Evolutionary conservation across 2,797 vertebrate species (phyloP).

Genomic region (Eulemur albifrons): DNA sequence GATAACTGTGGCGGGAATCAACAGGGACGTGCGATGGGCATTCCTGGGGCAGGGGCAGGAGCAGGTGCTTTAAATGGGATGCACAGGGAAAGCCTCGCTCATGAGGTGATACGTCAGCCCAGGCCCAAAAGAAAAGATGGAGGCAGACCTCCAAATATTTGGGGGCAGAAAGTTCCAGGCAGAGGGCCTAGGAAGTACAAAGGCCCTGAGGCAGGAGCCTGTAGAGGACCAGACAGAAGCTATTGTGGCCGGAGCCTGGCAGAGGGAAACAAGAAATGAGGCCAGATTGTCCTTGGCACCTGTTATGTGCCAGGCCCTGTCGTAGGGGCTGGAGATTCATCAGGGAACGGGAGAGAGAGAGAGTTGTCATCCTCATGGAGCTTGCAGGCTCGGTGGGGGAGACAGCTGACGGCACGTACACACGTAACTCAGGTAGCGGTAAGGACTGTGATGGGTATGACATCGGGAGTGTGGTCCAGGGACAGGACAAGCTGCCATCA

Average conservation of each 20-base stretch:
- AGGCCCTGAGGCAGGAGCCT: neutral
- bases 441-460: neutral
- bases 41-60: neutral
- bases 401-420: neutral
- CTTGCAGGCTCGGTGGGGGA: neutral
- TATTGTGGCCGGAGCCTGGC: neutral
- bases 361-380: neutral
- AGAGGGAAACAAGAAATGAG: neutral
- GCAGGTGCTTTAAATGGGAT: neutral
- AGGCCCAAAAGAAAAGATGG: neutral
- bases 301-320: neutral
- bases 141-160: neutral
- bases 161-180: neutral
- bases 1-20: neutral
- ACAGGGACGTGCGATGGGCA: neutral
- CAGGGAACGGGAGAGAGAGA: neutral
- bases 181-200: neutral
- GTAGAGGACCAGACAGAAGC: neutral
- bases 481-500: fast-evolving
- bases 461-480: neutral
- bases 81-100: neutral
- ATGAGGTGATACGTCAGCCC: neutral
- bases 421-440: neutral
- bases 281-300: no score
- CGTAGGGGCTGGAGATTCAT: neutral